These are phyloP conservation scores for Anthoptus insignis DNA, from an alignment of 2,888 invertebrate species.

Conservation along the genomic window DNA sequence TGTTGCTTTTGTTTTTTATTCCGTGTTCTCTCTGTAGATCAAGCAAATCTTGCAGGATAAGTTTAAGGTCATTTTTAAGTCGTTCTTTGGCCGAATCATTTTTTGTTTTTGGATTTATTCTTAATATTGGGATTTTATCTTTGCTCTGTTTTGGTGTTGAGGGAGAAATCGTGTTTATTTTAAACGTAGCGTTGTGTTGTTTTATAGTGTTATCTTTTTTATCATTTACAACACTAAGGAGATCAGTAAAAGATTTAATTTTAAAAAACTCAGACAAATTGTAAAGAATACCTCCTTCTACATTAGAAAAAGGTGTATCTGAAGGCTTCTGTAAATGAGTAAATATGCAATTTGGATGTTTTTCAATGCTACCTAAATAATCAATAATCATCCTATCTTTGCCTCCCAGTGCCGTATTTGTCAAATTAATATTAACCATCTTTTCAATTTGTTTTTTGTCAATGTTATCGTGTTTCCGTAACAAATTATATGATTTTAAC, in stretches of 20 bases:
- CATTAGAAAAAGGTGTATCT: conserved; percentile 48
- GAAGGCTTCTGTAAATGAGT: conserved; percentile 49
- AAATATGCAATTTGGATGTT: conserved; percentile 64
- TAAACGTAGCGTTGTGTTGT: conserved; percentile 34
- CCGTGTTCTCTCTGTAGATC: conserved; percentile 67
- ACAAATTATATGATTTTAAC: conserved; percentile 57
- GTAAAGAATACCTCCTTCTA: conserved; percentile 69
- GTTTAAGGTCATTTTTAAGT: conserved; percentile 72
- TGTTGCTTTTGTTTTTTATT: conserved; percentile 49
- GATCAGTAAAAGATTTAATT: conserved; percentile 71
- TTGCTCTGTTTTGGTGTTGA: conserved; percentile 32
- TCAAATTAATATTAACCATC: conserved; percentile 59
- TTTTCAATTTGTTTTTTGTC: conserved; percentile 58
- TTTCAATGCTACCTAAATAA: conserved; percentile 68
- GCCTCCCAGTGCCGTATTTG: conserved; percentile 58
- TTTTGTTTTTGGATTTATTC: conserved; percentile 37
- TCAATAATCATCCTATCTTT: conserved; percentile 75
- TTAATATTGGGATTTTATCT: conserved; percentile 21
- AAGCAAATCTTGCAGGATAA: conserved; percentile 69
- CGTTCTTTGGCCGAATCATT: conserved; percentile 64
- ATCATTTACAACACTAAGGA: conserved; percentile 60
- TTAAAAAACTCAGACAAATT: conserved; percentile 76
- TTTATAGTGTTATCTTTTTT: conserved; percentile 43
- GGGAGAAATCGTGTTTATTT: conserved; percentile 7
- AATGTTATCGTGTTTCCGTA: conserved; percentile 51